Evolutionary conservation across 2,888 invertebrate species (phyloP).

Genomic region (Dichetophora obliterata): DNA sequence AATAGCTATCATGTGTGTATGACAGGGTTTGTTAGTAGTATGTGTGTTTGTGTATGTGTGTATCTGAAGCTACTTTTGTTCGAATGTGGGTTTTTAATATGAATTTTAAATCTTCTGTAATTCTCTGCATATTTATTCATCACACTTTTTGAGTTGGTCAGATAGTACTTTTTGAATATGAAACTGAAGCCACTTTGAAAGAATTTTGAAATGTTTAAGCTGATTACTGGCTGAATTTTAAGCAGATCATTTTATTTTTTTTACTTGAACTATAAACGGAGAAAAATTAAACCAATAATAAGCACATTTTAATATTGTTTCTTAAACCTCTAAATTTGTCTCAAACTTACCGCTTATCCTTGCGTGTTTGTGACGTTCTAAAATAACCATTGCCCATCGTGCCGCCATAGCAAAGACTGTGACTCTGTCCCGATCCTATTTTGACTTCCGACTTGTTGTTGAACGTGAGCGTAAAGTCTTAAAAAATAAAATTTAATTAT

Average conservation of each 20-base stretch:
- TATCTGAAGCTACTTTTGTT: neutral
- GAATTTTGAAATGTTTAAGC: too few relatives aligned
- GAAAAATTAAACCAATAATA: too few relatives aligned
- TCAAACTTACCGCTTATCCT: slow-evolving; percentile 72
- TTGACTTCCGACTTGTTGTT: slow-evolving; percentile 67
- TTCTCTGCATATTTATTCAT: neutral
- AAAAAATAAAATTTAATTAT: slow-evolving; percentile 10
- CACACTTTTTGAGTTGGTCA: too few relatives aligned
- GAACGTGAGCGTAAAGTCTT: slow-evolving; percentile 5
- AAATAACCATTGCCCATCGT: slow-evolving; percentile 70
- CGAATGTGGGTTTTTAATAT: neutral
- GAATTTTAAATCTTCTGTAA: neutral
- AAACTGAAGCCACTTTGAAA: too few relatives aligned
- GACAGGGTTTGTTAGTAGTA: neutral
- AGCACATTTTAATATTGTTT: neutral
- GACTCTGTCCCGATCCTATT: slow-evolving; percentile 74
- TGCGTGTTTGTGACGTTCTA: slow-evolving; percentile 71
- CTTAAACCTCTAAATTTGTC: neutral
- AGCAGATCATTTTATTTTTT: too few relatives aligned
- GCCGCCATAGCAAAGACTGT: slow-evolving; percentile 71
- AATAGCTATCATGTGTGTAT: neutral
- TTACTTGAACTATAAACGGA: too few relatives aligned
- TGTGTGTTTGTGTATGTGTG: slow-evolving; percentile 2
- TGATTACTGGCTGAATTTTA: too few relatives aligned
- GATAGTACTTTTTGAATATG: too few relatives aligned